Evolutionary conservation across 2,797 vertebrate species (phyloP).

Genomic region (Geotrypetes seraphini): DNA sequence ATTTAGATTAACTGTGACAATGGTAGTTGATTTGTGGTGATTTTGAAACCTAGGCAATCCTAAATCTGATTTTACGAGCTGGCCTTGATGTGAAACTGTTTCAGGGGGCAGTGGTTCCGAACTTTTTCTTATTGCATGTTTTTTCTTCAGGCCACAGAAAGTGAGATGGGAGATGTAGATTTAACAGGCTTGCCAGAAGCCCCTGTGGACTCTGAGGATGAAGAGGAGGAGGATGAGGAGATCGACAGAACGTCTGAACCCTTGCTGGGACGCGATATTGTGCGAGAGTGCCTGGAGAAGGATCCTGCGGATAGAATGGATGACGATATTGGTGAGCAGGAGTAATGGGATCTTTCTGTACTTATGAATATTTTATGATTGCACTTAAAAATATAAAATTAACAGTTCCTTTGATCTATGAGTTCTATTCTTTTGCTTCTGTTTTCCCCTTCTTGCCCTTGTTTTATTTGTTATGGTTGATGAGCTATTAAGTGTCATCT

Average conservation of each 20-base stretch:
- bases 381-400: background rate
- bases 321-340: conserved; percentile 81
- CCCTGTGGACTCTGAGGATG: conserved; percentile 91
- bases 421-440: background rate
- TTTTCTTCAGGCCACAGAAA: conserved; percentile 82
- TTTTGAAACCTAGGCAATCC: too few relatives aligned
- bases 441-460: background rate
- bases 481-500: background rate
- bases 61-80: too few relatives aligned
- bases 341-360: background rate
- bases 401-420: background rate
- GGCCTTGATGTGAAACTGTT: too few relatives aligned
- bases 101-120: too few relatives aligned
- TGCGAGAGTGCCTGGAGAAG: conserved; percentile 93
- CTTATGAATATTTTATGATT: background rate
- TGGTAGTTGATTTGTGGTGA: too few relatives aligned
- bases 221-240: conserved; percentile 93
- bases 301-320: conserved; percentile 88
- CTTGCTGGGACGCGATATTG: conserved; percentile 78
- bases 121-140: too few relatives aligned
- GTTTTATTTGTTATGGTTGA: background rate
- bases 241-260: conserved; percentile 82
- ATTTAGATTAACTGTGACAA: too few relatives aligned
- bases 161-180: conserved; percentile 90
- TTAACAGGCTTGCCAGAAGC: conserved; percentile 91